Conservation (phyloP, 92 coral and sea anemone species). For the Epizoanthus fatuus region DNA sequence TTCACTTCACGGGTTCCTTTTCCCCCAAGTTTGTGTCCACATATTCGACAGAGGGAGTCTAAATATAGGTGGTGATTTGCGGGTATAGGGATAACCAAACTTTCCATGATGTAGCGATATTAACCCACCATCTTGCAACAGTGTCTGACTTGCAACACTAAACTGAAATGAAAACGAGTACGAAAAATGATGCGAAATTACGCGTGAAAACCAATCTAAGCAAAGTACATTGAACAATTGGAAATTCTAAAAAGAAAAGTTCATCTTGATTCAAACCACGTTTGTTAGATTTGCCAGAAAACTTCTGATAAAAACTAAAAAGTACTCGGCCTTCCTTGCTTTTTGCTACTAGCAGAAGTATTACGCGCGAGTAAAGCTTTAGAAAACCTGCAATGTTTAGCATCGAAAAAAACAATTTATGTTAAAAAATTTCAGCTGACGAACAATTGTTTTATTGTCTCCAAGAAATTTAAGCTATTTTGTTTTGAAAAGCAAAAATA, state of each 20-base stretch:
- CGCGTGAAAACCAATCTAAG: not conserved
- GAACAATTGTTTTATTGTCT: not conserved
- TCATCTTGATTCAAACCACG: not conserved
- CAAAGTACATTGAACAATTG: not conserved
- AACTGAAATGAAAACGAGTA: too few relatives aligned
- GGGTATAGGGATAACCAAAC: not conserved
- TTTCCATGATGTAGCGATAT: not conserved
- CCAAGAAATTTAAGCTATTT: not conserved
- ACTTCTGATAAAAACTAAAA: constrained; percentile 1
- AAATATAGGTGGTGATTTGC: not conserved
- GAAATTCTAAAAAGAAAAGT: not conserved
- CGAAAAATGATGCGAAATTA: not conserved
- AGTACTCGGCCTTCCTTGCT: not conserved
- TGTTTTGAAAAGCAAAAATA: not conserved
- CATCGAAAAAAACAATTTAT: too few relatives aligned
- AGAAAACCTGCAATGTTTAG: not conserved
- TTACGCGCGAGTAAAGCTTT: not conserved
- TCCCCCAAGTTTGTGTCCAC: not conserved
- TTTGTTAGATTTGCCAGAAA: not conserved
- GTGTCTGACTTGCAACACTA: not conserved
- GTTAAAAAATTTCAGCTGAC: not conserved
- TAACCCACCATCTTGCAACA: not conserved
- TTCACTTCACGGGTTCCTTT: not conserved
- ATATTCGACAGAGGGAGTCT: not conserved
- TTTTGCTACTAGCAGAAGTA: not conserved